These are phyloP conservation scores for Drosophila barbarae DNA, from an alignment of 2,888 invertebrate genomes.

Conservation along the genomic window DNA sequence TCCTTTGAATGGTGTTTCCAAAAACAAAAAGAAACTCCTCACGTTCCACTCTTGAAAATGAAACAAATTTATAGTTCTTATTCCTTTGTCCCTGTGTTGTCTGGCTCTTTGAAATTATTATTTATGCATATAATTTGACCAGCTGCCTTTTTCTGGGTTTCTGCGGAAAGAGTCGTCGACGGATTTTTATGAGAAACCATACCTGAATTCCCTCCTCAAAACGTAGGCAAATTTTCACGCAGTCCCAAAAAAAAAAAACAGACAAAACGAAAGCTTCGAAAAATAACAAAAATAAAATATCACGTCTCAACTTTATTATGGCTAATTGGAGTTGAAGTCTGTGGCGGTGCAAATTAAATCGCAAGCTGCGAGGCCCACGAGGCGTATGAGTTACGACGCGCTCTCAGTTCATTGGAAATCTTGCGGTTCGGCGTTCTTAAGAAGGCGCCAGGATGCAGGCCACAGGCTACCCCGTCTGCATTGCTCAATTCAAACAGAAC, in stretches of 20 bases:
- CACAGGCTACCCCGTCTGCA: constrained; percentile 36
- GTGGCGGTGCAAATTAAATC: constrained; percentile 47
- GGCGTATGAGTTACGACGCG: constrained; percentile 72
- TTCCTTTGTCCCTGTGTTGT: constrained; percentile 41
- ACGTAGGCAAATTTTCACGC: constrained; percentile 71
- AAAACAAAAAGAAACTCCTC: constrained; percentile 29
- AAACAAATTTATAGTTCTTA: constrained; percentile 61
- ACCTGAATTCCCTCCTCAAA: background rate
- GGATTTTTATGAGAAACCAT: constrained; percentile 55
- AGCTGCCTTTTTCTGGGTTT: constrained; percentile 63
- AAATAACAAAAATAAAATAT: constrained; percentile 67
- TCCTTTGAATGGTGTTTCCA: constrained; percentile 46
- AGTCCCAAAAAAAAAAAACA: constrained; percentile 44
- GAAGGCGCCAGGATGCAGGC: constrained; percentile 40
- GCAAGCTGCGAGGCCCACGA: constrained; percentile 44
- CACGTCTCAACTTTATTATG: constrained; percentile 77
- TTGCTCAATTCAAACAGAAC: constrained; percentile 47
- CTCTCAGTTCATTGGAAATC: constrained; percentile 59
- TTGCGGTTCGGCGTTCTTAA: constrained; percentile 27
- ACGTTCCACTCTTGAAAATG: constrained; percentile 44
- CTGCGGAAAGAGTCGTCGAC: constrained; percentile 52
- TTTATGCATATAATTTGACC: constrained; percentile 77
- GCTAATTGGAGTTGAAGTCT: constrained; percentile 66
- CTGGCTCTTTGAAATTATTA: constrained; percentile 68
- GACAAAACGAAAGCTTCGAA: background rate